Evolutionary conservation across 1,140 invertebrate species (phyloP).

Genomic region (Atta texana): DNA sequence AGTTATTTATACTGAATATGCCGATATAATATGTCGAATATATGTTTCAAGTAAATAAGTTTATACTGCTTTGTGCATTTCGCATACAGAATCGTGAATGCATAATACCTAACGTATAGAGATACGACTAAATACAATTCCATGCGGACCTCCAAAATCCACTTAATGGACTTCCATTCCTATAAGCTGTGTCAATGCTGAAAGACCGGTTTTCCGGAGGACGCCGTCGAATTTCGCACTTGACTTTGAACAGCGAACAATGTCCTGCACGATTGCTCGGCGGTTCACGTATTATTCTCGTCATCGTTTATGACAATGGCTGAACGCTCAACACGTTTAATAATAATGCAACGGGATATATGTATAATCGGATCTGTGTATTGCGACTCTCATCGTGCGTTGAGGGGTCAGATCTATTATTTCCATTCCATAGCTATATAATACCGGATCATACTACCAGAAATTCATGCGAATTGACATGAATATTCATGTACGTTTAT

Average conservation of each 20-base stretch:
- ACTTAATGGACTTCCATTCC: slow-evolving; percentile 64
- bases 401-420: background rate
- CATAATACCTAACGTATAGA: background rate
- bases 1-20: background rate
- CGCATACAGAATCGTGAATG: background rate
- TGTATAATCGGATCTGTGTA: background rate
- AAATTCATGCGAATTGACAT: background rate
- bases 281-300: background rate
- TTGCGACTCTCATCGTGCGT: background rate
- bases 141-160: background rate
- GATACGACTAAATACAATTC: slow-evolving; percentile 58
- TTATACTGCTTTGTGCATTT: background rate
- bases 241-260: background rate
- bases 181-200: slow-evolving; percentile 1
- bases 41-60: slow-evolving; percentile 38
- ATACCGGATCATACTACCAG: background rate
- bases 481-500: background rate
- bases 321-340: background rate
- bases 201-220: slow-evolving; percentile 9
- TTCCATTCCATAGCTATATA: background rate
- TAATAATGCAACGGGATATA: background rate
- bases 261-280: background rate
- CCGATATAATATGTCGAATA: slow-evolving; percentile 16
- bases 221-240: slow-evolving; percentile 1
- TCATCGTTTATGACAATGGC: background rate